phyloP scores from a whole-genome alignment of 2,797 vertebrate genomes.

The Dendrocincla tyrannina region DNA sequence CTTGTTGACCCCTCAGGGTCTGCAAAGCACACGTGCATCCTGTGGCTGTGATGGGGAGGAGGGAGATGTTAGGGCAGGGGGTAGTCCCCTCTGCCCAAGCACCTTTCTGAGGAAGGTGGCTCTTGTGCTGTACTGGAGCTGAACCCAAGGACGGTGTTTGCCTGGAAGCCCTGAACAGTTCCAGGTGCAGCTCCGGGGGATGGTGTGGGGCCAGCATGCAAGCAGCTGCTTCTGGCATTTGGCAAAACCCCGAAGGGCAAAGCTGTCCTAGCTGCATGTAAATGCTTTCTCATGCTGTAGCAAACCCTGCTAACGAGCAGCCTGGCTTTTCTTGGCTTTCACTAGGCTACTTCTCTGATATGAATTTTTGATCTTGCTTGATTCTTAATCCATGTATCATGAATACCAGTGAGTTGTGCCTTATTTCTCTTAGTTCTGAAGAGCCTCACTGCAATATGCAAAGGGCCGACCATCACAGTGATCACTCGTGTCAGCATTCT shows the following conservation, averaged over 20 bases:
- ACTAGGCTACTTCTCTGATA: not conserved
- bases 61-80: not conserved
- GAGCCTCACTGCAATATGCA: not conserved
- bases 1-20: not conserved
- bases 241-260: not conserved
- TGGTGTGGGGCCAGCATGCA: not conserved
- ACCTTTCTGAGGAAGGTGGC: not conserved
- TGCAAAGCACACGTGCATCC: not conserved
- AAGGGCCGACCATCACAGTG: not conserved
- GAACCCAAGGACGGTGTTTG: accelerated
- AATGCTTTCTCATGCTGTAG: not conserved
- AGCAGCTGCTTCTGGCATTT: not conserved
- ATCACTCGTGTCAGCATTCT: not conserved
- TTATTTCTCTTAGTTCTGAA: not conserved
- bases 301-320: not conserved
- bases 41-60: accelerated
- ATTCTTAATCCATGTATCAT: not conserved
- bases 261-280: not conserved
- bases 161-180: not conserved
- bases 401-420: not conserved
- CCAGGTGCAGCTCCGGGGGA: accelerated
- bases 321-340: not conserved
- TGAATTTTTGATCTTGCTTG: not conserved
- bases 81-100: not conserved
- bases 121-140: not conserved